Evolutionary conservation across 2,797 vertebrate species (phyloP), one percentile per base, ranked within the genome.

Genomic region (Etheostoma nigrum): DNA sequence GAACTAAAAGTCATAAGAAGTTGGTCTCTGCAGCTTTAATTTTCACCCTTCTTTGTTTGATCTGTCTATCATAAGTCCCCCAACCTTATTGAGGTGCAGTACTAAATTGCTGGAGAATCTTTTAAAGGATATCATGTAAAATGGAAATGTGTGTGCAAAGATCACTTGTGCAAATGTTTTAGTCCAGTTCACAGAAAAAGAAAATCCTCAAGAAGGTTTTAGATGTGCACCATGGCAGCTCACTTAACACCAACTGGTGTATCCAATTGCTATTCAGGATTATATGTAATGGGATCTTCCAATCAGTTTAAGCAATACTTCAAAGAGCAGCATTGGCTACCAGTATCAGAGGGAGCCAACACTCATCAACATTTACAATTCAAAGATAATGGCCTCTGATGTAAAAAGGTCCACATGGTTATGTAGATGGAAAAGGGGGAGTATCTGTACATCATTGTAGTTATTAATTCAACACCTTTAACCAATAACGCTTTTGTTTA

Each of bases 341-440:
- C 15, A 40, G 30, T 5, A 2, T 23, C 13, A 48, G 63, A 16
- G 30, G 21, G 42, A 74, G 42, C 54, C 45, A 71, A 68, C 55
- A 54, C 52, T 69, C 74, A 66, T 84, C 67, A 72, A 59, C 51
- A 67, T 76, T 76, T 51, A 71, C 27, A 30, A 47, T 63, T 36
- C 51, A 55, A 19, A 62, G 60, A 61, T 78, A 74, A 81, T 67
- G 51, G 51, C 33, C 53, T 78, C 30, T 6, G 52, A 42, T 1
- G 8, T 70, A 51, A 67, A 55, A 65, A 74, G 62, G 51, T 53
- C 33, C 19, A 30, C 18, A 3, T 6, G 30, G 54, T 67, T 42
- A 30, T 74, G 27, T 62, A 59, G 61, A 52, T 36, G 36, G 62
- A 60, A 51, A 71, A 30, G 13, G 4, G 42, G 18, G 3, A 18